These are phyloP conservation scores for Diplosoma virens DNA, from an alignment of 23 tunicate species.

Conservation along the genomic window DNA sequence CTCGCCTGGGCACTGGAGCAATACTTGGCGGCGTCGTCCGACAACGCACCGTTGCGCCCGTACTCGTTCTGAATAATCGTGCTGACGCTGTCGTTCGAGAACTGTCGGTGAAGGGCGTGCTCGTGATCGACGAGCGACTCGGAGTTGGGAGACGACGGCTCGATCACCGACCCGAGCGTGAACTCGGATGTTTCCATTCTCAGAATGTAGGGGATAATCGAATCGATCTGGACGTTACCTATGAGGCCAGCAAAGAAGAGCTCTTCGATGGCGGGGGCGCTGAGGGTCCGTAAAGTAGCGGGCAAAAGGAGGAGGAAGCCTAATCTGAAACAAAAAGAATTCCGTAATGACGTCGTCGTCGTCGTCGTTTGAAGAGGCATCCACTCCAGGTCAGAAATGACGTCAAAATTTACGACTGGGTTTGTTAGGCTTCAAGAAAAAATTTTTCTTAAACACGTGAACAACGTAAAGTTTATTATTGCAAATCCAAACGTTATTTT, in stretches of 20 bases:
- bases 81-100: background rate
- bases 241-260: constrained; percentile 85
- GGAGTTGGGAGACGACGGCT: background rate
- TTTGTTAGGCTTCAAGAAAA: too few species aligned
- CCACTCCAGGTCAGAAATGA: too few species aligned
- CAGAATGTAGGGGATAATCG: constrained; percentile 81
- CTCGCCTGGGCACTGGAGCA: background rate
- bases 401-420: too few species aligned
- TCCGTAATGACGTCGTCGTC: too few species aligned
- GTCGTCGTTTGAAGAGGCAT: too few species aligned
- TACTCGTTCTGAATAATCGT: constrained; percentile 7
- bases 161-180: background rate
- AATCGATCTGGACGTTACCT: constrained; percentile 84
- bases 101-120: background rate
- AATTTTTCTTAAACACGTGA: too few species aligned
- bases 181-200: constrained; percentile 85
- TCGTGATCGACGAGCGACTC: background rate
- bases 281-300: constrained; percentile 54
- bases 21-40: background rate
- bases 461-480: too few species aligned
- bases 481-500: too few species aligned
- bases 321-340: constrained; percentile 47
- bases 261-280: constrained; percentile 65
- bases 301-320: constrained; percentile 51
- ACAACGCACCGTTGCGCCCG: background rate